Conservation (phyloP, 1,140 invertebrate genomes). For the Aphelenchoides besseyi region DNA sequence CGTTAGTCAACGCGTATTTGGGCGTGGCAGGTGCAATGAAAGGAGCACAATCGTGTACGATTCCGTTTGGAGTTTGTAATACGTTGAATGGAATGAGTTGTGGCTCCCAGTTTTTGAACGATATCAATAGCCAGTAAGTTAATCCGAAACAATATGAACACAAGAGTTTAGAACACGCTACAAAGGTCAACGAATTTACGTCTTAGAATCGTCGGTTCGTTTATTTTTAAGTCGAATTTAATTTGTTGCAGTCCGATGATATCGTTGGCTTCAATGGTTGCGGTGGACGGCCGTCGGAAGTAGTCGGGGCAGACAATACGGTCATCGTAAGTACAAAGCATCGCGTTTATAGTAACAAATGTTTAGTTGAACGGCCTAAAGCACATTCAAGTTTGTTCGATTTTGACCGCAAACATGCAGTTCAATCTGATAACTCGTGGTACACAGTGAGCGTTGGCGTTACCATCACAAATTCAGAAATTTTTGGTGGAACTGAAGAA, state of each 20-base stretch:
- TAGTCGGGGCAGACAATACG: slow-evolving; percentile 4
- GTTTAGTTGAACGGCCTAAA: background rate
- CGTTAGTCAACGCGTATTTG: slow-evolving; percentile 29
- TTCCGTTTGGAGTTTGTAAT: background rate
- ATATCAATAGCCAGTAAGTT: slow-evolving; percentile 27
- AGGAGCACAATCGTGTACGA: background rate
- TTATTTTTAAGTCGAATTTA: too few species aligned
- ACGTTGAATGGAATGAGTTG: background rate
- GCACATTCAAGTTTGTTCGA: slow-evolving; percentile 1
- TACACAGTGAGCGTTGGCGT: background rate
- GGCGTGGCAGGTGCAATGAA: slow-evolving; percentile 17
- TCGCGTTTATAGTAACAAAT: too few species aligned
- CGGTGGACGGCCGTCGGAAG: background rate
- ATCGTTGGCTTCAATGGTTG: slow-evolving; percentile 1
- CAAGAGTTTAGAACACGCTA: background rate
- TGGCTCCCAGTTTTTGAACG: slow-evolving; percentile 22
- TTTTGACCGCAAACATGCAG: background rate
- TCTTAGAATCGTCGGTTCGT: background rate
- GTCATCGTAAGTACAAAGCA: too few species aligned
- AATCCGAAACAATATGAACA: background rate
- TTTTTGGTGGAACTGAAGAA: background rate
- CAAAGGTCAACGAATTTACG: background rate
- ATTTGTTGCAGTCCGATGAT: background rate
- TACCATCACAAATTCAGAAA: background rate
- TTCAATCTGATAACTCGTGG: background rate